A percentile compares a stretch with the other conserved stretches of the same genome.
phyloP scores from a whole-genome alignment of 2,113 vertebrate species.

The Arvicanthis niloticus region DNA sequence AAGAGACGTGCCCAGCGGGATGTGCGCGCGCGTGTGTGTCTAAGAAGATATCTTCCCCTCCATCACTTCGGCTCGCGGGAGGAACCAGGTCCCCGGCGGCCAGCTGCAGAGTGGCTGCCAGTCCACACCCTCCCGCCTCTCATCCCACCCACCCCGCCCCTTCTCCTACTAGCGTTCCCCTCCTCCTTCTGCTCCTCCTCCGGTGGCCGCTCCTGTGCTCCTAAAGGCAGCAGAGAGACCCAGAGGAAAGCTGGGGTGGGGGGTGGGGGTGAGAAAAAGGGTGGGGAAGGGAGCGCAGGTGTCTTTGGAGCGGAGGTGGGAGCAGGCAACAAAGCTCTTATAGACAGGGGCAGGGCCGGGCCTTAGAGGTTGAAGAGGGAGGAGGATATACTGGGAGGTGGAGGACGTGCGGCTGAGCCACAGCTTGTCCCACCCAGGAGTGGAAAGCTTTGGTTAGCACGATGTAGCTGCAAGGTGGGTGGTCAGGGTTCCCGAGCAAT shows the following conservation, averaged over 20 bases:
- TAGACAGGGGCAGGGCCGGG: conserved; percentile 34
- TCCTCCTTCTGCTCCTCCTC: conserved; percentile 70
- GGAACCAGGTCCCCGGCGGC: conserved; percentile 65
- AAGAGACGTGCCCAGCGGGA: conserved; percentile 81
- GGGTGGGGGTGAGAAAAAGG: conserved; percentile 13
- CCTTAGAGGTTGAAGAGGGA: neutral
- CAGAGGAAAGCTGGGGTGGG: neutral
- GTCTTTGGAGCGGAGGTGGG: conserved; percentile 18
- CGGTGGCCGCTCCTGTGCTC: conserved; percentile 51
- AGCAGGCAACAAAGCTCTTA: neutral
- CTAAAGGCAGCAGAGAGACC: conserved; percentile 16
- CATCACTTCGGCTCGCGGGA: conserved; percentile 74
- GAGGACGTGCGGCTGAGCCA: neutral
- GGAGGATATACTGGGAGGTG: neutral
- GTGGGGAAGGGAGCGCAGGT: conserved; percentile 69
- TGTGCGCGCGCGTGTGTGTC: conserved; percentile 80
- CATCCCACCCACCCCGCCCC: conserved; percentile 76
- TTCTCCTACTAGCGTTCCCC: conserved; percentile 33
- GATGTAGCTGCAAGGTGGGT: neutral
- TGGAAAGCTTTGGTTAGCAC: neutral
- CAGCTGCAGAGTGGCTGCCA: conserved; percentile 79
- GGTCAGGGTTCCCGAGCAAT: neutral
- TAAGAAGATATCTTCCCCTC: conserved; percentile 78
- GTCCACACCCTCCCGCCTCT: conserved; percentile 76
- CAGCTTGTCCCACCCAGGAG: neutral